Percentiles rank a stretch among this genome's conserved stretches.
Conservation (phyloP, 2,113 vertebrate species). For the Percopsis transmontana region DNA sequence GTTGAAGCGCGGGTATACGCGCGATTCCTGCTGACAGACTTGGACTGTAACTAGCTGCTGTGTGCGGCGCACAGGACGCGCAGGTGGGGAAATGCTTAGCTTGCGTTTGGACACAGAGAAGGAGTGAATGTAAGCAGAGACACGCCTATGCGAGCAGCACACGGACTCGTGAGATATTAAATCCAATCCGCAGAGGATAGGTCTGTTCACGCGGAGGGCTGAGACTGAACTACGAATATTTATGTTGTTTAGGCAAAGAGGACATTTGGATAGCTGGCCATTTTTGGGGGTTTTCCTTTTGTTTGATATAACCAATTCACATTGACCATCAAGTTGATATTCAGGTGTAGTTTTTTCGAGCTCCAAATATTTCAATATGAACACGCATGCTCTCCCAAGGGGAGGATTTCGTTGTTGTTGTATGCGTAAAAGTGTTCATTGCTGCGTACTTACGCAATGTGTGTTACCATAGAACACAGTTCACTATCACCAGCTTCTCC, state of each 20-base stretch:
- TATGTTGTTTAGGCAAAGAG: constrained; percentile 39
- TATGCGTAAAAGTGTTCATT: constrained; percentile 84
- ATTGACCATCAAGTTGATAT: constrained; percentile 73
- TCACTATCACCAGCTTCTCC: constrained; percentile 97
- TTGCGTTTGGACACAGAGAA: constrained; percentile 72
- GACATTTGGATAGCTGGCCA: constrained; percentile 46
- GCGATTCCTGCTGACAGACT: constrained; percentile 49
- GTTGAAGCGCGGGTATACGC: constrained; percentile 53
- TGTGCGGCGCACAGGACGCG: constrained; percentile 34
- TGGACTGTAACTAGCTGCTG: constrained; percentile 52
- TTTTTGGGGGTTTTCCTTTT: constrained; percentile 36
- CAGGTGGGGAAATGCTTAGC: constrained; percentile 69
- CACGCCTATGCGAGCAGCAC: constrained; percentile 50
- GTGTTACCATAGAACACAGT: constrained; percentile 87
- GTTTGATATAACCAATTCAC: constrained; percentile 53
- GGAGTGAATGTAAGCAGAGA: constrained; percentile 72
- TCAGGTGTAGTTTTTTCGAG: constrained; percentile 87
- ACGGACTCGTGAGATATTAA: constrained; percentile 42
- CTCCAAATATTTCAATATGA: constrained; percentile 69
- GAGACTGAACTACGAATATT: constrained; percentile 58
- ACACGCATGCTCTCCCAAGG: constrained; percentile 90
- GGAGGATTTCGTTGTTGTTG: constrained; percentile 90
- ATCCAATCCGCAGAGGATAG: constrained; percentile 34
- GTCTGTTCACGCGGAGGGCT: constrained; percentile 30
- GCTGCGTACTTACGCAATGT: constrained; percentile 71